Conservation (phyloP, 2,888 invertebrate genomes). For the Parnassius mnemosyne region DNA sequence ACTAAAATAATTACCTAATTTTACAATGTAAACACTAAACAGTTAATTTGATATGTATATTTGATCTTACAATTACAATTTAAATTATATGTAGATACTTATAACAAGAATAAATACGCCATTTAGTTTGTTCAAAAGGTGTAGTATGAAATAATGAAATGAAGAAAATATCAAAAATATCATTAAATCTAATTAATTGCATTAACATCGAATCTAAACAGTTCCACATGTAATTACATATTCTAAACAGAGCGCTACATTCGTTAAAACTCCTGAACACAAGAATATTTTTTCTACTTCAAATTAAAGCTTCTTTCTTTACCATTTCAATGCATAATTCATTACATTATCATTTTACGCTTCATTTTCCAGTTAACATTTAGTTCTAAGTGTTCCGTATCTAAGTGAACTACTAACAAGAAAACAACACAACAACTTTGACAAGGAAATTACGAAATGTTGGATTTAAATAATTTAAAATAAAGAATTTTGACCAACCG, state of each 20-base stretch:
- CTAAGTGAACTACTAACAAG: slow-evolving; percentile 38
- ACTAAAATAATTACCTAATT: slow-evolving; percentile 22
- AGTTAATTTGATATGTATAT: slow-evolving; percentile 19
- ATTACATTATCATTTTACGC: slow-evolving; percentile 42
- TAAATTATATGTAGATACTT: slow-evolving; percentile 2
- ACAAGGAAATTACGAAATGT: slow-evolving; percentile 23
- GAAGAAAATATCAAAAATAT: slow-evolving; percentile 23
- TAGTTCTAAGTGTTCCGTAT: slow-evolving; percentile 60
- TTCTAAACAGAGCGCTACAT: slow-evolving; percentile 45
- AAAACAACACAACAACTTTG: slow-evolving; percentile 43
- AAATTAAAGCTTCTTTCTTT: slow-evolving; percentile 78
- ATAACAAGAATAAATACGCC: slow-evolving; percentile 8
- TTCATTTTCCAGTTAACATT: slow-evolving; percentile 51
- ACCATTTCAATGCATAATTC: slow-evolving; percentile 63
- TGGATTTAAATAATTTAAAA: not conserved
- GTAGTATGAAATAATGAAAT: slow-evolving; percentile 8
- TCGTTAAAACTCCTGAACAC: slow-evolving; percentile 63
- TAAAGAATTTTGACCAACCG: no score
- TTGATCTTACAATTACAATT: slow-evolving; percentile 19
- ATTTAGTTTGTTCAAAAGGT: not conserved
- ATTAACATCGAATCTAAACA: slow-evolving; percentile 17
- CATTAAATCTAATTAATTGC: slow-evolving; percentile 1
- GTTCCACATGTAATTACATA: slow-evolving; percentile 10
- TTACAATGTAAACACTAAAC: slow-evolving; percentile 2
- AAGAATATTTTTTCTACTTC: slow-evolving; percentile 71